Conservation (phyloP, 2,113 vertebrate genomes). For the Centrocercus urophasianus region DNA sequence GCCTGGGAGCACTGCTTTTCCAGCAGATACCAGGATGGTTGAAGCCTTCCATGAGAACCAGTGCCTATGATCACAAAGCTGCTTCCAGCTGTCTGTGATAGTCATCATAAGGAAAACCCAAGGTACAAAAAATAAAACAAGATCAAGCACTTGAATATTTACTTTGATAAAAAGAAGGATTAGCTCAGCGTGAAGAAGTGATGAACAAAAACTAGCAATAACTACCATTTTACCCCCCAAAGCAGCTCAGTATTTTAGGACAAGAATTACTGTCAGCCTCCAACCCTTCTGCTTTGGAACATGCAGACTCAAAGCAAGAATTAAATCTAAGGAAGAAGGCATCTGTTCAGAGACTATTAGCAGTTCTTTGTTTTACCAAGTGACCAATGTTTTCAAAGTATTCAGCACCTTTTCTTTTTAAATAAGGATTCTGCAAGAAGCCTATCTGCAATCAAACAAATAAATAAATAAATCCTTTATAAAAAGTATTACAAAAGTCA, state of each 20-base stretch:
- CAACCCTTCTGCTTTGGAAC: constrained; percentile 28
- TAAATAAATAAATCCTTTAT: not conserved
- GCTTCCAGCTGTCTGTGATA: not conserved
- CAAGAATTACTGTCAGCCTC: constrained; percentile 15
- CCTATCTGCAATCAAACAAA: constrained; percentile 50
- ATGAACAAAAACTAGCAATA: not conserved
- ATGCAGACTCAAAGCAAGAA: not conserved
- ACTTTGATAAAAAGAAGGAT: not conserved
- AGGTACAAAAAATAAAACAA: not conserved
- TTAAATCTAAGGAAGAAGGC: constrained; percentile 24
- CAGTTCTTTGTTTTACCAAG: constrained; percentile 42
- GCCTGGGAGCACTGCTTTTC: no score
- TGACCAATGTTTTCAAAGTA: constrained; percentile 32
- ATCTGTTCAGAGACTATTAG: constrained; percentile 16
- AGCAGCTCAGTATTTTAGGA: not conserved
- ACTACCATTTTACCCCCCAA: not conserved
- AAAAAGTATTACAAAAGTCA: constrained; percentile 62
- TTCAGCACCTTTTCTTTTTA: constrained; percentile 34
- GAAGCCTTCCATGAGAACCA: not conserved
- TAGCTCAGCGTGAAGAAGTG: not conserved
- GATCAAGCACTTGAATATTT: not conserved
- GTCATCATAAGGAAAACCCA: not conserved
- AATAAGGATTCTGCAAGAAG: constrained; percentile 51
- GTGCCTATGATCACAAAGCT: not conserved
- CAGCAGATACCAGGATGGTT: no score